A percentile compares a stretch with the other conserved stretches of the same genome.
These are phyloP conservation scores for Sphaerophoria rueppellii DNA, from an alignment of 2,888 invertebrate species.

Conservation along the genomic window DNA sequence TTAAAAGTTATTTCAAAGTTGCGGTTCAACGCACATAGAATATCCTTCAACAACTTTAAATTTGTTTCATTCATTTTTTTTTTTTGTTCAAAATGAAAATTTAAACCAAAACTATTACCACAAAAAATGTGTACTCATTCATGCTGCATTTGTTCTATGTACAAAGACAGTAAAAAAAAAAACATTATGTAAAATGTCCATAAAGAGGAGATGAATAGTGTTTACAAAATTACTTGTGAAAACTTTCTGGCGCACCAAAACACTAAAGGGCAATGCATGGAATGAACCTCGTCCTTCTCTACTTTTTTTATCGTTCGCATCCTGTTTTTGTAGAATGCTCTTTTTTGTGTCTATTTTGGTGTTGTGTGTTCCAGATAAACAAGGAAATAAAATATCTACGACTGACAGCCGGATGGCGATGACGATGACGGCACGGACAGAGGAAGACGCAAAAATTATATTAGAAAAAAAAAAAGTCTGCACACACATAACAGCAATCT, in stretches of 20 bases:
- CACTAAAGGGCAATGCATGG: slow-evolving; percentile 37
- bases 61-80: background rate
- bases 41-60: slow-evolving; percentile 6
- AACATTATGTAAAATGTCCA: background rate
- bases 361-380: slow-evolving; percentile 24
- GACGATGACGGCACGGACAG: background rate
- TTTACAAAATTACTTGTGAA: slow-evolving; percentile 63
- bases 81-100: background rate
- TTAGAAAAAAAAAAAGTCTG: slow-evolving; percentile 14
- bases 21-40: background rate
- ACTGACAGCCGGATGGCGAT: slow-evolving; percentile 22
- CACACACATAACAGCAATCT: slow-evolving; percentile 40
- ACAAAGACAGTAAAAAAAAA: background rate
- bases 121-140: background rate
- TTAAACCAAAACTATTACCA: background rate
- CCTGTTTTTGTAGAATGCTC: slow-evolving; percentile 8
- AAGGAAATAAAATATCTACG: slow-evolving; percentile 34
- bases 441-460: slow-evolving; percentile 27
- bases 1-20: slow-evolving; percentile 11
- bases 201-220: slow-evolving; percentile 24
- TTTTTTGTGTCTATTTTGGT: slow-evolving; percentile 1
- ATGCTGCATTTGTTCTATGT: background rate
- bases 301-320: slow-evolving; percentile 9
- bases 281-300: slow-evolving; percentile 28
- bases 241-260: slow-evolving; percentile 31